phyloP scores from a whole-genome alignment of 2,113 vertebrate genomes.

The Alethe castanea region DNA sequence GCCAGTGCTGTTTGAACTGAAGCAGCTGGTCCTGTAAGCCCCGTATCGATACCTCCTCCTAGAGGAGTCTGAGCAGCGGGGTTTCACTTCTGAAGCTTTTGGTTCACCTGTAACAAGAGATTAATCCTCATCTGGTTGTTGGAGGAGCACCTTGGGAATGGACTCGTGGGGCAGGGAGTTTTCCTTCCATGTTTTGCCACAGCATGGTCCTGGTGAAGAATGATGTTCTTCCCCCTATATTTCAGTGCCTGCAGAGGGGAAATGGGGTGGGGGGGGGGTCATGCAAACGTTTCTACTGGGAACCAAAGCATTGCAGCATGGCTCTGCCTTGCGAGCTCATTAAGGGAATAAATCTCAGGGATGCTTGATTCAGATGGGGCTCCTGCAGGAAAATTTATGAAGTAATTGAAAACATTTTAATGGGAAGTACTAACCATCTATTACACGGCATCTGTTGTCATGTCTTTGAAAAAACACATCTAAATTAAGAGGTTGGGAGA shows the following conservation, averaged over 20 bases:
- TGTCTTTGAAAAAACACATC: not conserved
- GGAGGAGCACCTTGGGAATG: fast-evolving
- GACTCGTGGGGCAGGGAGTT: not conserved
- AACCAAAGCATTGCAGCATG: not conserved
- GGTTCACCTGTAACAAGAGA: not conserved
- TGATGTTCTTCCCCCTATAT: not conserved
- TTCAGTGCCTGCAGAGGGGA: not conserved
- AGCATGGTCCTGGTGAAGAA: not conserved
- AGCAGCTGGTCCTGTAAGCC: not conserved
- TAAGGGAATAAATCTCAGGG: not conserved
- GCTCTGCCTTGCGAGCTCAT: not conserved
- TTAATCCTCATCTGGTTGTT: not conserved
- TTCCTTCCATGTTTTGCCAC: not conserved
- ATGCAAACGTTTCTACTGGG: not conserved
- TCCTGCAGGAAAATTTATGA: conserved; percentile 33
- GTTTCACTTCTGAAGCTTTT: not conserved
- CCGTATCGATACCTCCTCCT: not conserved
- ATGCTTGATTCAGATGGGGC: not conserved
- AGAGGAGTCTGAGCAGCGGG: not conserved
- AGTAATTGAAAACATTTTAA: conserved; percentile 18
- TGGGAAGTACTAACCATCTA: conserved; percentile 4
- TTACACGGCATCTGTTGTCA: not conserved
- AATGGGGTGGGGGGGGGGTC: not conserved
- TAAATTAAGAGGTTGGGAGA: conserved; percentile 31
- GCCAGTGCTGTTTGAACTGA: not conserved